phyloP scores from a whole-genome alignment of 2,888 invertebrate genomes.

The Shargacucullia verbasci region DNA sequence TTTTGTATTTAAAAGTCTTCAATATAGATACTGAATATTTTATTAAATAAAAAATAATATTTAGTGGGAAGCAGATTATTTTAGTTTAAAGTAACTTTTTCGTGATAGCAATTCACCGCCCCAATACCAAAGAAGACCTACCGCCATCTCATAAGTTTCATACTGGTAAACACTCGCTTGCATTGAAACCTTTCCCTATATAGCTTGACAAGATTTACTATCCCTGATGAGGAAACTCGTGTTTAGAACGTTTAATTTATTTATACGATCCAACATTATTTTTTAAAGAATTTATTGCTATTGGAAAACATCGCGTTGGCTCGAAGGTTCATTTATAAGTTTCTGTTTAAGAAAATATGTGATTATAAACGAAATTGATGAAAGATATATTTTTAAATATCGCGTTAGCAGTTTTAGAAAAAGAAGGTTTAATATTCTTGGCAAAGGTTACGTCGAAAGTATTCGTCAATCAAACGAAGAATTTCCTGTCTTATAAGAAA shows the following conservation, averaged over 20 bases:
- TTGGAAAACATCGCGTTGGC: constrained; percentile 29
- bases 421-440: too few relatives aligned
- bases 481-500: neutral
- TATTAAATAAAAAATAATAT: too few relatives aligned
- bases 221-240: constrained; percentile 44
- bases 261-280: constrained; percentile 30
- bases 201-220: constrained; percentile 55
- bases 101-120: too few relatives aligned
- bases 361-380: neutral
- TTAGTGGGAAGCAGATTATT: too few relatives aligned
- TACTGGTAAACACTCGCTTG: constrained; percentile 26
- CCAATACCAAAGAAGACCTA: too few relatives aligned
- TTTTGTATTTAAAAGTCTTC: too few relatives aligned
- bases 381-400: too few relatives aligned
- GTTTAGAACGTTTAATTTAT: constrained; percentile 57
- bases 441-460: too few relatives aligned
- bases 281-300: constrained; percentile 55
- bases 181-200: constrained; percentile 17
- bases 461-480: too few relatives aligned
- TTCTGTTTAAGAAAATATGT: constrained; percentile 1
- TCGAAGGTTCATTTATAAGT: constrained; percentile 25
- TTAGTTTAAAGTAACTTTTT: too few relatives aligned
- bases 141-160: neutral
- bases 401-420: too few relatives aligned
- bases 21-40: too few relatives aligned